A percentile compares a stretch with the other conserved stretches of the same genome.
phyloP scores from a whole-genome alignment of 2,113 vertebrate species.

The Microtus richardsoni region DNA sequence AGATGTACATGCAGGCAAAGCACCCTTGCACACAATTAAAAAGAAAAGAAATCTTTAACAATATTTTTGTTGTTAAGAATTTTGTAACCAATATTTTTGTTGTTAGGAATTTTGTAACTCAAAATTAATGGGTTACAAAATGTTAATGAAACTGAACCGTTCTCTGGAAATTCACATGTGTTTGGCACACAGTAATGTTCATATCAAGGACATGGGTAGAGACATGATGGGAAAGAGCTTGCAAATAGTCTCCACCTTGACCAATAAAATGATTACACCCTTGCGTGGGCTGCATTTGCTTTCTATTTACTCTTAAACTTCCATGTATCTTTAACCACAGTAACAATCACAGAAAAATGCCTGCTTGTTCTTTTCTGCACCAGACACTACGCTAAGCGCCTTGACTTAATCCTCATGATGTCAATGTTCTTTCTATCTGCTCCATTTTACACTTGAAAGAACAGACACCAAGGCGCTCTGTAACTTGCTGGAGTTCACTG shows the following conservation, averaged over 20 bases:
- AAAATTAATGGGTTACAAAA: not conserved
- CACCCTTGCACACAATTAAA: not conserved
- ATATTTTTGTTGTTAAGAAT: not conserved
- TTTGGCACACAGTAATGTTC: not conserved
- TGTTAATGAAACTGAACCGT: not conserved
- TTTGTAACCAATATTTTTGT: not conserved
- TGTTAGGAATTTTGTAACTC: not conserved
- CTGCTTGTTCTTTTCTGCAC: not conserved
- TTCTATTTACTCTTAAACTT: not conserved
- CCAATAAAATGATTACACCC: not conserved
- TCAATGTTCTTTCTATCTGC: not conserved
- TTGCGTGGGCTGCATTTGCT: not conserved
- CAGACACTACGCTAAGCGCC: not conserved
- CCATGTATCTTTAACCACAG: not conserved
- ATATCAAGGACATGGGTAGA: not conserved
- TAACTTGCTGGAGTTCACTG: not conserved
- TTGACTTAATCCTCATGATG: not conserved
- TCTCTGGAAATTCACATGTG: not conserved
- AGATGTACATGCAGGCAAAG: not conserved
- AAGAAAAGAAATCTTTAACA: not conserved
- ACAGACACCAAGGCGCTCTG: not conserved
- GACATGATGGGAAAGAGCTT: not conserved
- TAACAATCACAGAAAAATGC: not conserved
- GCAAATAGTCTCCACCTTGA: not conserved
- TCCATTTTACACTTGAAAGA: not conserved